Base-by-base conservation (phyloP, 2,797 vertebrate species). In the Bucorvus abyssinicus region DNA sequence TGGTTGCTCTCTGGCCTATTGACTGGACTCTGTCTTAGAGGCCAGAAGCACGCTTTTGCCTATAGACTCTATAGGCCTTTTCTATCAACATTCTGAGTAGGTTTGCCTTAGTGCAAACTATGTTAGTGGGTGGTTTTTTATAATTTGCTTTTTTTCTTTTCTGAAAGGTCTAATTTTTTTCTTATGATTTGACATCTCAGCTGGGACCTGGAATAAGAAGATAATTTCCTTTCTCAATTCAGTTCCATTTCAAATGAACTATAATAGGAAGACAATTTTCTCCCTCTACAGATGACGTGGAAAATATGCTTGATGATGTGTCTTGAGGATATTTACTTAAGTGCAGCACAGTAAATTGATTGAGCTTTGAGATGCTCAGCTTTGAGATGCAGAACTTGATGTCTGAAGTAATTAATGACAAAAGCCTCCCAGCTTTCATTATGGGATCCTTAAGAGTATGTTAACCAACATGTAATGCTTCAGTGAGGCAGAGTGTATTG, bases 301-400 rank as follows among this genome's bases (percentile, higher is more conserved):
- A 78, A 88, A 92, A 76, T 82, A 59, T 44, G 44, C 74, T 87
- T 94, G 82, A 93, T 93, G 88, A 60, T 93, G 74, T 67, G 40
- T 90, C 79, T 82, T 86, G 57, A 53, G 85, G 74, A 68, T 91
- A 65, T 92, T 96, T 93, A 45, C 55, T 79, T 26, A 75, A 73
- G 42, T 75, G 63, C 55, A 87, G 36, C 55, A 47, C 10, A 74
- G 68, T 87, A 40, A 40, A 40, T 40, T 40, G 76, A 82, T 76
- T 76, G 68, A 88, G 57, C 52, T 78, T 59, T 91, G 78, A 90
- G 49, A 64, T 87, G 47, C 73, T 56, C 40, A 88, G 57, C 52
- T 78, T 59, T 91, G 78, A 90, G 49, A 64, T 87, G 47, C 73
- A 87, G 84, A 89, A 78, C 67, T 91, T 83, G 55, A 56, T 87